Evolutionary conservation across 2,797 vertebrate species (phyloP), one percentile per base, ranked within the genome.

Genomic region (Psittacula echo): DNA sequence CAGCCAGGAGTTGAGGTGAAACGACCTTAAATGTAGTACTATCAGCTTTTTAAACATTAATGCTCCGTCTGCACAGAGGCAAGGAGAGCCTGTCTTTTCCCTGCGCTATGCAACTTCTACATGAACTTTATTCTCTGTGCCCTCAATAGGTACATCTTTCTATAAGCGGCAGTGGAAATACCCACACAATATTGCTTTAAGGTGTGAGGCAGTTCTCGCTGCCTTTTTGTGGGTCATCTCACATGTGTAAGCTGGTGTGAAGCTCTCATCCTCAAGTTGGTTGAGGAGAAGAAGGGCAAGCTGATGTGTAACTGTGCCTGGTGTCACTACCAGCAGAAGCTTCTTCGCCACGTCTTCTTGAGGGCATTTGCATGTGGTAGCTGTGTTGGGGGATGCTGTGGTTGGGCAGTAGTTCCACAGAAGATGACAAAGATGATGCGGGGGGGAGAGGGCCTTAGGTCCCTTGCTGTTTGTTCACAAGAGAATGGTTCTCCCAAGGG

Each of bases 21-120:
- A 44, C 44, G 53, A 12, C 15, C n/a, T 90, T 6, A 79, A 66
- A 42, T 34, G 15, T 30, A 54, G 27, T 17, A 4, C 56, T 71
- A 9, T 30, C 7, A 32, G 34, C 44, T 37, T 60, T 68, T 73
- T 64, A 9, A 54, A 53, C 18, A 68, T 19, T 47, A 37, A 65
- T 65, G n/a, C 20, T 64, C 21, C 32, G 19, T 39, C 32, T 41
- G 51, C 56, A 41, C 20, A 64, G 39, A 78, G 68, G 82, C 53
- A 62, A 56, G 66, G 47, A 82, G 85, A 72, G 24, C 26, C n/a
- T 77, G 65, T 32, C 29, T 27, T 87, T 20, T 66, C 17, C 45
- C 37, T 76, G 50, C 3, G 26, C 34, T 8, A 1, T 0, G 2
- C 54, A 44, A 5, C 21, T 50, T 62, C 60, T 66, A 3, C 1